A percentile compares a stretch with the other conserved stretches of the same genome.
Evolutionary conservation across 2,888 invertebrate species (phyloP).

Genomic region (Oegoconia quadripuncta): DNA sequence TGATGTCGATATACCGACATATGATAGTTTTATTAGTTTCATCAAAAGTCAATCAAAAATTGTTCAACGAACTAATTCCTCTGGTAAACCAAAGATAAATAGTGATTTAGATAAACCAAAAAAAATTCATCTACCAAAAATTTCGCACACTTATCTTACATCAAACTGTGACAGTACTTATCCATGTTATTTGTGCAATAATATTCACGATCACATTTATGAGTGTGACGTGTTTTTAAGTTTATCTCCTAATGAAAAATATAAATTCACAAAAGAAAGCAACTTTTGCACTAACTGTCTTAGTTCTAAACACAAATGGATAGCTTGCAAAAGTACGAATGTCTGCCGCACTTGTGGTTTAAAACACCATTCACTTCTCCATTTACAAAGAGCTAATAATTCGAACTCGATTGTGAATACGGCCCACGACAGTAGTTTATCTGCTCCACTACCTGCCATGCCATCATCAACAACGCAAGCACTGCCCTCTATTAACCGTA

Average conservation of each 20-base stretch:
- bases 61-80: background rate
- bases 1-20: background rate
- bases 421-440: background rate
- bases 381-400: background rate
- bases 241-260: background rate
- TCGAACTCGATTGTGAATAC: background rate
- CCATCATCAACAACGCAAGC: background rate
- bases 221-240: background rate
- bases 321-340: background rate
- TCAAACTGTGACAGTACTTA: background rate
- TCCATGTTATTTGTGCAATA: background rate
- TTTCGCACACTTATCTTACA: background rate
- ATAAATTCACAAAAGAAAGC: conserved; percentile 2
- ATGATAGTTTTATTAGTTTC: background rate
- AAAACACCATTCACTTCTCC: background rate
- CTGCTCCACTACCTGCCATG: background rate
- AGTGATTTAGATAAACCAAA: background rate
- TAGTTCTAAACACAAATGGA: conserved; percentile 1
- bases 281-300: conserved; percentile 3
- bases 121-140: background rate
- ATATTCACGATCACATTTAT: background rate
- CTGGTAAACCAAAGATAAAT: background rate
- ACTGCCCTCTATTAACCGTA: background rate
- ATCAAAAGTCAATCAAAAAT: background rate
- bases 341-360: background rate